These are phyloP conservation scores for Platichthys stellatus DNA, from an alignment of 2,113 vertebrate genomes.

Conservation along the genomic window DNA sequence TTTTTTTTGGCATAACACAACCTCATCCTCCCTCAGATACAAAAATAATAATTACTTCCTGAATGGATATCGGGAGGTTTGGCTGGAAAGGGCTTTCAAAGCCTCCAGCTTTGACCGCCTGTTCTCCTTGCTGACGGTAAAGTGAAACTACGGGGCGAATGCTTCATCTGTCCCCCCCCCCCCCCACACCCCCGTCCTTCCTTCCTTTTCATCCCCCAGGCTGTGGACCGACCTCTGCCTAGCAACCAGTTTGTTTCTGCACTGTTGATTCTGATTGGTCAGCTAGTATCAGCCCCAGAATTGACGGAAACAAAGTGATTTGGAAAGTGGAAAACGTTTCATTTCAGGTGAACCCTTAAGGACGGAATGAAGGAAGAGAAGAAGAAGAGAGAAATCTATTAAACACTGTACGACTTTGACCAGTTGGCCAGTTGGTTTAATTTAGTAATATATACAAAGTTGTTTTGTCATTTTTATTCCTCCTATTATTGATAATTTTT, in stretches of 20 bases:
- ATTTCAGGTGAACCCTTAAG: constrained; percentile 56
- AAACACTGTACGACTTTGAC: constrained; percentile 23
- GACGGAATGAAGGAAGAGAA: constrained; percentile 52
- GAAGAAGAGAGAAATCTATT: constrained; percentile 44
- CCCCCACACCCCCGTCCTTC: constrained; percentile 26
- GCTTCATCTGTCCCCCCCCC: constrained; percentile 81
- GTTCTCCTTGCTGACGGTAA: constrained; percentile 99
- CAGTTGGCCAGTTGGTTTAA: constrained; percentile 18
- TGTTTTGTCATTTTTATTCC: constrained; percentile 28
- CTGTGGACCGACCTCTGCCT: constrained; percentile 82
- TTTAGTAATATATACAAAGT: constrained; percentile 15
- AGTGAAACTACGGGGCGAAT: constrained; percentile 88
- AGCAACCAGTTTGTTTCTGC: constrained; percentile 69
- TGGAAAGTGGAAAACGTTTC: constrained; percentile 51
- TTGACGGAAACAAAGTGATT: constrained; percentile 46
- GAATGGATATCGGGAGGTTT: constrained; percentile 99
- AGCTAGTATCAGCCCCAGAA: constrained; percentile 67
- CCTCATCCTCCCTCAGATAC: constrained; percentile 96
- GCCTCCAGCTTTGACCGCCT: constrained; percentile 99
- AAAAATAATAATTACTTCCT: constrained; percentile 99
- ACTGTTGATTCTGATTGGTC: constrained; percentile 96
- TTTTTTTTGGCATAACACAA: constrained; percentile 88
- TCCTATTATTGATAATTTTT: constrained; percentile 11
- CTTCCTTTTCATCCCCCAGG: constrained; percentile 78
- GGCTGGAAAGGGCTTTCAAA: constrained; percentile 99